Evolutionary conservation across 2,888 invertebrate genomes (phyloP), one percentile per base, ranked within the genome.

Genomic region (Polydrusus pterygomalis): DNA sequence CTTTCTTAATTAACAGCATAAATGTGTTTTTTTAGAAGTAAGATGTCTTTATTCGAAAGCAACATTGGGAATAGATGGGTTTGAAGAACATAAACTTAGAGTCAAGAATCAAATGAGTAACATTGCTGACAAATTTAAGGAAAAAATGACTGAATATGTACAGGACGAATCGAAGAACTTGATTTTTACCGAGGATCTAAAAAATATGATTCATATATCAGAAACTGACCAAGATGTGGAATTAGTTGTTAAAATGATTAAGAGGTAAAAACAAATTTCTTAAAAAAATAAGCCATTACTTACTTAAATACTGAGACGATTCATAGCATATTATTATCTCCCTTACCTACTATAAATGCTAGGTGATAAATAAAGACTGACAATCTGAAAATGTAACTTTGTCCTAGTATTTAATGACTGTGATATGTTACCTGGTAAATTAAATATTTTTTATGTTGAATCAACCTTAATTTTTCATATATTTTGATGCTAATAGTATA

Each of bases 131-230:
- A 92, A 92, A 78, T 96, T 96, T 85, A 90, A 90, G 74, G 81
- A 85, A 0, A 94, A 95, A 88, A 95, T 96, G 94, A 86, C 82
- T 11, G 91, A 92, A 68, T 93, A 91, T 85, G 87, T 91, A 0
- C 80, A 86, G 2, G 88, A 90, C 15, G 86, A 90, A 0, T 85
- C 88, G 0, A 90, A 90, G 77, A 91, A 90, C 80, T 91, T 95
- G 90, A 90, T 96, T 78, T 96, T 95, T 83, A 95, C 95, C 7
- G 96, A 96, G 88, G 96, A 96, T 87, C 87, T 96, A 11, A 96
- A 95, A 86, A 94, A 94, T 84, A 93, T 95, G 91, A 85, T 94
- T 5, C 93, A 95, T 83, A 85, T 96, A 68, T 91, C 91, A 2
- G 91, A 93, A 75, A 90, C 89, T 34, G 89, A 88, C 40, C 85